phyloP scores from a whole-genome alignment of 2,888 invertebrate genomes.

The Polydrusus pterygomalis region DNA sequence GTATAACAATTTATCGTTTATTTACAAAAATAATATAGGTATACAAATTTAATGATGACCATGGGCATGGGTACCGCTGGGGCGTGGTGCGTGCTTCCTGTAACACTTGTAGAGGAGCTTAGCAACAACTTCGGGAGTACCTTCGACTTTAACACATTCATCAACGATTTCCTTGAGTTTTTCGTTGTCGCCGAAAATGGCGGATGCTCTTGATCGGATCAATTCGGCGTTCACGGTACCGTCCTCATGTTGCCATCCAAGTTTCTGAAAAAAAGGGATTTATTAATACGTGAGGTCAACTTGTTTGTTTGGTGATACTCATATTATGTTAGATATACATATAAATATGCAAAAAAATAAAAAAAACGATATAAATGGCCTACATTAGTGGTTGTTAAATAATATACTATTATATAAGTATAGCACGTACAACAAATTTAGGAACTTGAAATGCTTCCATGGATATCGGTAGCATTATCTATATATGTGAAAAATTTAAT shows the following conservation, averaged over 20 bases:
- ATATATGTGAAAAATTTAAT: no score
- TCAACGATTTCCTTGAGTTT: slow-evolving; percentile 10
- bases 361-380: no score
- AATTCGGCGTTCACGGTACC: slow-evolving; percentile 32
- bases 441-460: no score
- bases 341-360: no score
- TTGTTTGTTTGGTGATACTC: neutral
- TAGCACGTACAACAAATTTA: no score
- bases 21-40: neutral
- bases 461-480: no score
- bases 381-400: no score
- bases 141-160: slow-evolving; percentile 34
- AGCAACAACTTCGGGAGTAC: slow-evolving; percentile 31
- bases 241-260: slow-evolving; percentile 48
- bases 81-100: slow-evolving; percentile 27
- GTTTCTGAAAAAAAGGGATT: slow-evolving; percentile 16
- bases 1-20: neutral
- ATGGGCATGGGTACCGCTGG: slow-evolving; percentile 4
- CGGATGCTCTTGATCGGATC: slow-evolving; percentile 12
- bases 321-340: no score
- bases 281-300: neutral
- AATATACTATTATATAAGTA: no score
- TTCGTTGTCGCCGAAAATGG: slow-evolving; percentile 10
- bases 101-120: slow-evolving; percentile 25
- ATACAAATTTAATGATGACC: neutral